Evolutionary conservation across 2,797 vertebrate genomes (phyloP).

Genomic region (Syndactyla subalaris): DNA sequence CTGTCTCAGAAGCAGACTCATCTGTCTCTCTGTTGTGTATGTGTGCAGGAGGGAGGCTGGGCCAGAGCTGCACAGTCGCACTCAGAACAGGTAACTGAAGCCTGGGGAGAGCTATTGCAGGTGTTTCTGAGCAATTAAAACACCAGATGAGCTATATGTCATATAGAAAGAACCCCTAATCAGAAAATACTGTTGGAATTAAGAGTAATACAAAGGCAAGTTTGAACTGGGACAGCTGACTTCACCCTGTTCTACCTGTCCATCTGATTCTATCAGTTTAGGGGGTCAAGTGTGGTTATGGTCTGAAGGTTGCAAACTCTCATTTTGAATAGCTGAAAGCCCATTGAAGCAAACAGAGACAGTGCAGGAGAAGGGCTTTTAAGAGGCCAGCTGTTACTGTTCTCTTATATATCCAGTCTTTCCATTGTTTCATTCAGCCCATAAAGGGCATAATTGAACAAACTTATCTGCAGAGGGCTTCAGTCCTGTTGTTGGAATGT

Average conservation of each 20-base stretch:
- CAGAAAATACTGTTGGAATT: not conserved
- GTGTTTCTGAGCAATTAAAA: not conserved
- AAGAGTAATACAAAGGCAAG: not conserved
- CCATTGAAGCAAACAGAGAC: not conserved
- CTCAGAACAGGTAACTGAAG: not conserved
- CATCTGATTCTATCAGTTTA: not conserved
- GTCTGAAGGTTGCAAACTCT: not conserved
- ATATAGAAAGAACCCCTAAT: not conserved
- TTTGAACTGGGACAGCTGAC: not conserved
- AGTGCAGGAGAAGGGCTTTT: not conserved
- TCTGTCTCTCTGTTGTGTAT: not conserved
- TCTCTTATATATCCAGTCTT: accelerated
- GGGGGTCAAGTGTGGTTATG: not conserved
- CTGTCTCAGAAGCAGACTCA: not conserved
- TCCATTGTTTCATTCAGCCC: not conserved
- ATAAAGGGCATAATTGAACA: not conserved
- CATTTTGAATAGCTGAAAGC: not conserved
- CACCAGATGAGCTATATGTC: not conserved
- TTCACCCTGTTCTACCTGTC: not conserved
- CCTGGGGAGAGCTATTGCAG: not conserved
- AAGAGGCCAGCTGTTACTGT: not conserved
- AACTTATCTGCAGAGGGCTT: not conserved
- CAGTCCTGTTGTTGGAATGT: not conserved
- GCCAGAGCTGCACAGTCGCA: not conserved
- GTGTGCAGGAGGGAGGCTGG: not conserved